Evolutionary conservation across 1,140 invertebrate genomes (phyloP), one percentile per base, ranked within the genome.

Genomic region (Lanistes nyassanus): DNA sequence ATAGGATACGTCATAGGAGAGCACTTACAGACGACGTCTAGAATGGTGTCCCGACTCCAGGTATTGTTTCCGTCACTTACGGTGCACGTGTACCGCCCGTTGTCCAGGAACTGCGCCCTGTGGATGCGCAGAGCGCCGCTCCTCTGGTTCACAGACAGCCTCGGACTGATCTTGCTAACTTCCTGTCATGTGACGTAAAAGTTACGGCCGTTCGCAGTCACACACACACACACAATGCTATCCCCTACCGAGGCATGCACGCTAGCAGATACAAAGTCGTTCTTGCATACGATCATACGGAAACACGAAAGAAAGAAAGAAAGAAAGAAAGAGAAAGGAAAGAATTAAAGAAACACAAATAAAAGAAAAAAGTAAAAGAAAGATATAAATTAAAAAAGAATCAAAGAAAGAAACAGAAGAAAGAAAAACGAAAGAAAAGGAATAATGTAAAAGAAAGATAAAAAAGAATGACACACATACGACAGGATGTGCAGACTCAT

Each of bases 71-170:
- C 13, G 16, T 72, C 55, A 0, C 56, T 29, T 16, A 72, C 70
- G 70, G 51, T 62, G 70, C 70, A 72, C 56, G 70, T 72, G 70
- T 72, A 72, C 3, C 70, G 55, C 16, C 70, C 70, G 29, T 55
- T 72, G 70, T 72, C 70, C 70, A 37, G 53, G 70, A 72, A 72
- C 36, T 60, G 55, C 9, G 70, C 70, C 19, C 70, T 16, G 70
- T 72, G 55, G 3, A 72, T 60, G 9, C 70, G 70, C 19, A 72
- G 37, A 2, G 70, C 70, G 7, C 70, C 70, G 56, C 70, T 72
- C 37, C 70, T 31, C 70, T 58, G 70, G 36, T 72, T 72, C 4
- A 72, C 70, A 23, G 70, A 58, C 55, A 72, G 70, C 19, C 70
- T 53, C 21, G 55, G 31, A 37, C 56, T 56, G 37, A 72, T 55